Evolutionary conservation across 2,113 vertebrate species (phyloP).

Genomic region (Clarias macrocephalus): DNA sequence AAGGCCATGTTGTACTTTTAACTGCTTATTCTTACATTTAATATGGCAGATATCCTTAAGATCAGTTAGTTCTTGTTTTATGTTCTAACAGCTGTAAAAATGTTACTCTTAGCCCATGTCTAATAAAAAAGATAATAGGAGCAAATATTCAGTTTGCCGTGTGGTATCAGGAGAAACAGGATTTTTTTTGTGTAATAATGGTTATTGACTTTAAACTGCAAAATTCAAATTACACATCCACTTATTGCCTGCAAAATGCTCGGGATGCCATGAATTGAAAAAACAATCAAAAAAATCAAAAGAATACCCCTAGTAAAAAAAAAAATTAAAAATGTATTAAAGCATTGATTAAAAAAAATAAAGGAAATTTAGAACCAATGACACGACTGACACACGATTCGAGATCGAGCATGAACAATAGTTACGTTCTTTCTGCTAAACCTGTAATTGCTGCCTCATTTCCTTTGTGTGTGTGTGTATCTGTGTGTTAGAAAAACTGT

Average conservation of each 20-base stretch:
- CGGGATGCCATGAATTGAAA: background rate
- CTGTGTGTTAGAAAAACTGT: slow-evolving; percentile 9
- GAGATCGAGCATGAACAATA: slow-evolving; percentile 14
- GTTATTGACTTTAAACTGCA: no score
- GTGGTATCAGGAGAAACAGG: background rate
- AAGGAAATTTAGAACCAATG: background rate
- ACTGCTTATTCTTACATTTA: background rate
- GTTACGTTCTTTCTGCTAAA: slow-evolving; percentile 27
- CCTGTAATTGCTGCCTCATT: slow-evolving; percentile 44
- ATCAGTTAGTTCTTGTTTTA: background rate
- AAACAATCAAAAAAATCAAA: background rate
- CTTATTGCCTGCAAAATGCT: background rate
- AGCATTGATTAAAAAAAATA: background rate
- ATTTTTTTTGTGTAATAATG: no score
- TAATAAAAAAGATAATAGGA: no score
- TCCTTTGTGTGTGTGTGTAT: slow-evolving; percentile 28
- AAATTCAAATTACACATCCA: background rate
- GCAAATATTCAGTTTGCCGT: no score
- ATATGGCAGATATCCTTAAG: background rate
- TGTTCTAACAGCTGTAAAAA: background rate
- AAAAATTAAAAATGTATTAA: background rate
- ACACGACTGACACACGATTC: background rate
- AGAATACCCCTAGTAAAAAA: background rate
- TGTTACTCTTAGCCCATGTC: no score
- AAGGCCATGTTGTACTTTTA: background rate